Evolutionary conservation across 2,113 vertebrate species (phyloP).

Genomic region (Pteropus alecto): DNA sequence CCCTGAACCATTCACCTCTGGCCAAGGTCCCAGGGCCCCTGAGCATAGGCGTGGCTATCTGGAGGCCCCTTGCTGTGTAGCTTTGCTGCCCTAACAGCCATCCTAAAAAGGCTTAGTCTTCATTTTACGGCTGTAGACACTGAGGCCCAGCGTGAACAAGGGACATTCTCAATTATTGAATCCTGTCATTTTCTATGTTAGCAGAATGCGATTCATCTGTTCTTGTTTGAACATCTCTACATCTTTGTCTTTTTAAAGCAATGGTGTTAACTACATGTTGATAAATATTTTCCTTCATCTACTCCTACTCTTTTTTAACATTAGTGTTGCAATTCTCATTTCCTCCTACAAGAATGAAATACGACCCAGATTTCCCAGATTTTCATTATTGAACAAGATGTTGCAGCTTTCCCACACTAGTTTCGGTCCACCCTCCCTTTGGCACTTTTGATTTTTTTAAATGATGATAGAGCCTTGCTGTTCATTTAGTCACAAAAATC

Average conservation of each 20-base stretch:
- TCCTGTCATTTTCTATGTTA: background rate
- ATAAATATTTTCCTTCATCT: conserved; percentile 71
- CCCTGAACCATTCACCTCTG: background rate
- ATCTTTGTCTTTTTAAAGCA: conserved; percentile 52
- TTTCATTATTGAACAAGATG: conserved; percentile 67
- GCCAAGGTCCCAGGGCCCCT: background rate
- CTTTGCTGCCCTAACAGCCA: background rate
- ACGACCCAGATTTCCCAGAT: conserved; percentile 71
- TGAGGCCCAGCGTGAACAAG: background rate
- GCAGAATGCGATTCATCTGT: conserved; percentile 8
- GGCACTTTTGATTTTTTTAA: background rate
- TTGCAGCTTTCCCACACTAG: conserved; percentile 27
- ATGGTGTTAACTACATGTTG: conserved; percentile 64
- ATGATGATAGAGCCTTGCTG: conserved; percentile 10
- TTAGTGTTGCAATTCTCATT: conserved; percentile 51
- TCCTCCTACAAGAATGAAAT: conserved; percentile 64
- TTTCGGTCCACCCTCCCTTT: background rate
- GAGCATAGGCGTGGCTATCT: background rate
- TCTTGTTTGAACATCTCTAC: background rate
- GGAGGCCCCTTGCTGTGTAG: background rate
- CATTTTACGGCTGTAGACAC: background rate
- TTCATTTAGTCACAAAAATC: conserved; percentile 1
- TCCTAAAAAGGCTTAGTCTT: background rate
- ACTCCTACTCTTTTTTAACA: conserved; percentile 65
- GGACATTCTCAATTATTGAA: background rate